Percentiles rank a stretch among this genome's conserved stretches.
Evolutionary conservation across 2,113 vertebrate species (phyloP).

Genomic region (Pristiophorus japonicus): DNA sequence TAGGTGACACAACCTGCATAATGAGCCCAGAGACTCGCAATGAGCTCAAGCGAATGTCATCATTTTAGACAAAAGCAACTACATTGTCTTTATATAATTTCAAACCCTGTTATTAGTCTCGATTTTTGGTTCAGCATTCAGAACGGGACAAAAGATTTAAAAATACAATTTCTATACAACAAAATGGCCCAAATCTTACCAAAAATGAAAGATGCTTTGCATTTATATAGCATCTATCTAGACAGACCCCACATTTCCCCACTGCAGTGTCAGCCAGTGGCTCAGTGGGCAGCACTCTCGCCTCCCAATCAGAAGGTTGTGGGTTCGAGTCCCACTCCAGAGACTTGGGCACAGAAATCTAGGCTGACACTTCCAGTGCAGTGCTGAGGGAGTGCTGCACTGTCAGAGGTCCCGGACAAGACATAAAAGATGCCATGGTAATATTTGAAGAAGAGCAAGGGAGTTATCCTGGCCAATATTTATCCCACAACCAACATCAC

Average conservation of each 20-base stretch:
- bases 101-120: constrained; percentile 18
- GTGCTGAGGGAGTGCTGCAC: background rate
- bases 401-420: background rate
- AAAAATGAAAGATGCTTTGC: background rate
- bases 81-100: background rate
- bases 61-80: background rate
- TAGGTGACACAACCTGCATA: background rate
- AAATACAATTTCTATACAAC: background rate
- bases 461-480: background rate
- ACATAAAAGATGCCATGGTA: background rate
- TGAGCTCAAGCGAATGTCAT: background rate
- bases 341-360: background rate
- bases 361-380: background rate
- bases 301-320: background rate
- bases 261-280: background rate
- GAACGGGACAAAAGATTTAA: background rate
- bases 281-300: background rate
- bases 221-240: background rate
- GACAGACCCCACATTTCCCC: background rate
- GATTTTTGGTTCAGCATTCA: background rate
- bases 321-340: background rate
- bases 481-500: background rate
- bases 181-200: background rate
- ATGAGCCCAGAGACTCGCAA: background rate
- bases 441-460: background rate